Evolutionary conservation across 2,888 invertebrate genomes (phyloP).

Genomic region (Ernsta delagoae): DNA sequence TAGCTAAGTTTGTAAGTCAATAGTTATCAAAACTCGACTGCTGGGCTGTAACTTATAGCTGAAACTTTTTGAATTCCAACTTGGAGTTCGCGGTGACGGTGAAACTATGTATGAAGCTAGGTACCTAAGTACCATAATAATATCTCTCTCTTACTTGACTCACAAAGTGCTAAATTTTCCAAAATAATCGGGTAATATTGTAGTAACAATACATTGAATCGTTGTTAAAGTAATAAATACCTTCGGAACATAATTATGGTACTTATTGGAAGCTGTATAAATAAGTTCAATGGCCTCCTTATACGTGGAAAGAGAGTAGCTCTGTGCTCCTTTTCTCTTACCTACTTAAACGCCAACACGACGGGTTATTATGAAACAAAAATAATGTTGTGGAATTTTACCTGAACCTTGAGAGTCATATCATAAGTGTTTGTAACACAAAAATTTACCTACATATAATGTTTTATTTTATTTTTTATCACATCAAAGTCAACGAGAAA

Average conservation of each 20-base stretch:
- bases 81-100: no score
- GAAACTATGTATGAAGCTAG: background rate
- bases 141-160: no score
- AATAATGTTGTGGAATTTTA: background rate
- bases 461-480: background rate
- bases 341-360: background rate
- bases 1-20: background rate
- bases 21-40: background rate
- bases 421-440: background rate
- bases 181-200: background rate
- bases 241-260: background rate
- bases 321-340: background rate
- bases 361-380: background rate
- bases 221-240: background rate
- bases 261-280: background rate
- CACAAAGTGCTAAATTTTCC: background rate
- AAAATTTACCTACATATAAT: no score
- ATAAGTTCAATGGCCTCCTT: background rate
- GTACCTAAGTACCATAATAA: no score
- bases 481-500: background rate
- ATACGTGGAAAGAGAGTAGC: background rate
- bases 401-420: background rate
- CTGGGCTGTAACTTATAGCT: background rate
- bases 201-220: background rate
- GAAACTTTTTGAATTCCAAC: conserved; percentile 22